phyloP scores from a whole-genome alignment of 2,888 invertebrate species.

The Rhodophaea formosa region DNA sequence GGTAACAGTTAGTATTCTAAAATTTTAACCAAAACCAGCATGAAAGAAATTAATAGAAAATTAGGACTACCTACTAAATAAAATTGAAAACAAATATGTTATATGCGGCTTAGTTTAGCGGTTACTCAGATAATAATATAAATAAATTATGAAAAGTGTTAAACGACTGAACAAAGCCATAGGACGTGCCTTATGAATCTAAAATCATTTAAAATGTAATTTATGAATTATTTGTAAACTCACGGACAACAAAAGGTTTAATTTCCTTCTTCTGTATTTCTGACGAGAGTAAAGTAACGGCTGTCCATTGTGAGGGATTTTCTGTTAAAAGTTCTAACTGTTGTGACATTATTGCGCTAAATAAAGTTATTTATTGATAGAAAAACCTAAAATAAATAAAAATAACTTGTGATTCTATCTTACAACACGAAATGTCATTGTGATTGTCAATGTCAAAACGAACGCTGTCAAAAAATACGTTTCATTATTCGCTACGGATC shows the following conservation, averaged over 20 bases:
- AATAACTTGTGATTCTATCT: not conserved
- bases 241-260: slow-evolving; percentile 69
- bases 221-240: slow-evolving; percentile 32
- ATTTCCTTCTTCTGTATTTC: slow-evolving; percentile 73
- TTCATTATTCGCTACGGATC: no score
- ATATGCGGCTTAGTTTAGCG: no score
- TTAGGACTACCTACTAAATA: no score
- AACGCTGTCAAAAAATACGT: not conserved
- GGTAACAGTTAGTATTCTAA: no score
- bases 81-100: no score
- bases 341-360: slow-evolving; percentile 51
- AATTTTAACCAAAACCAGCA: no score
- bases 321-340: slow-evolving; percentile 70
- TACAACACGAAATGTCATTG: not conserved
- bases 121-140: no score
- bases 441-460: not conserved
- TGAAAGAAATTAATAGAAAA: no score
- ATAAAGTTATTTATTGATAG: slow-evolving; percentile 18
- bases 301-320: slow-evolving; percentile 59
- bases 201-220: no score
- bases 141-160: no score
- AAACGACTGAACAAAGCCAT: no score
- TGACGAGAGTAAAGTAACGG: slow-evolving; percentile 57
- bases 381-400: slow-evolving; percentile 12
- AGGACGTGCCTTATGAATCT: no score